Evolutionary conservation across 2,888 invertebrate species (phyloP).

Genomic region (Lasioglossum calceatum): DNA sequence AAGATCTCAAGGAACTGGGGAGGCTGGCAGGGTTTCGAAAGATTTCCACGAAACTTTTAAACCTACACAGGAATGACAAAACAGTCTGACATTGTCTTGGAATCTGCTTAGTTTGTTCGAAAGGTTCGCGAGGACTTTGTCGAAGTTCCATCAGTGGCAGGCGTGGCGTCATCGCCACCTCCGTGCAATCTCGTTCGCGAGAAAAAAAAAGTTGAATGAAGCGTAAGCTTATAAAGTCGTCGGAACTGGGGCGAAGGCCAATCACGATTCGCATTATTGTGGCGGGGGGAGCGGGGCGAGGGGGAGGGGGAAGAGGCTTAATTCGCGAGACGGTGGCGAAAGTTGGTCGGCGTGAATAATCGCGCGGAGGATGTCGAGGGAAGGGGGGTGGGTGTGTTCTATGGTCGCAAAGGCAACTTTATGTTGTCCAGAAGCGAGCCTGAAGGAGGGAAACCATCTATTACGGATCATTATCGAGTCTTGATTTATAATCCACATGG

Average conservation of each 20-base stretch:
- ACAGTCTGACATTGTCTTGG: background rate
- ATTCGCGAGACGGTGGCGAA: constrained; percentile 71
- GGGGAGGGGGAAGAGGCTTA: constrained; percentile 62
- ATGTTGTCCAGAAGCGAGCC: constrained; percentile 34
- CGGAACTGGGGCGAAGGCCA: constrained; percentile 17
- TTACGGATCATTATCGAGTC: constrained; percentile 77
- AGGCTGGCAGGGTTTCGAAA: background rate
- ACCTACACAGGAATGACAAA: background rate
- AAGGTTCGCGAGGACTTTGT: background rate
- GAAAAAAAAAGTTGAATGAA: background rate
- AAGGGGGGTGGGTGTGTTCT: background rate
- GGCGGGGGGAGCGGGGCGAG: constrained; percentile 36
- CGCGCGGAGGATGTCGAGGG: constrained; percentile 62
- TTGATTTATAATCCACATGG: constrained; percentile 74
- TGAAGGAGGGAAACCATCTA: constrained; percentile 60
- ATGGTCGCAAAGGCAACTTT: constrained; percentile 43
- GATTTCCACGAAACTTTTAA: background rate
- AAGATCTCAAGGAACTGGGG: background rate
- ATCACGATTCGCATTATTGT: constrained; percentile 69
- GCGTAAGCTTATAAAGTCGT: constrained; percentile 14
- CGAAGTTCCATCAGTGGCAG: constrained; percentile 2
- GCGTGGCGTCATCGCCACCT: background rate
- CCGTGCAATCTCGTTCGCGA: background rate
- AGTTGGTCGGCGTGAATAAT: constrained; percentile 77
- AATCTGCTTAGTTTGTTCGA: constrained; percentile 2